These are phyloP conservation scores for Monochamus saltuarius DNA, from an alignment of 1,140 invertebrate genomes.

Conservation along the genomic window DNA sequence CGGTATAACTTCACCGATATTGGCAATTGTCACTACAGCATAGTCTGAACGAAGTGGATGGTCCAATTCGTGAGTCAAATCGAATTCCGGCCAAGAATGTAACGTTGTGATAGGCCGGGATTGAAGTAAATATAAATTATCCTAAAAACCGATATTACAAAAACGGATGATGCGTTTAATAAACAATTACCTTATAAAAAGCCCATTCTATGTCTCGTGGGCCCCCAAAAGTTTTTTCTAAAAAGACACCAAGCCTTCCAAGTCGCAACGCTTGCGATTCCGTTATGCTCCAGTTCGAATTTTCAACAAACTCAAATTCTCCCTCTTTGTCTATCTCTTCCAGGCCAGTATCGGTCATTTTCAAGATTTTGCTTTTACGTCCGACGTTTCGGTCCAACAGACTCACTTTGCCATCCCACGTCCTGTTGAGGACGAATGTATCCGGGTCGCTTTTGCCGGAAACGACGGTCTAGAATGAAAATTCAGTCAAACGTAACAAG, in stretches of 20 bases:
- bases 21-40: constrained; percentile 58
- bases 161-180: not conserved
- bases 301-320: constrained; percentile 18
- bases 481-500: not conserved
- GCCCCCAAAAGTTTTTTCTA: constrained; percentile 66
- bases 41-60: constrained; percentile 58
- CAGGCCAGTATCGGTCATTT: constrained; percentile 48
- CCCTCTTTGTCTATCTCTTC: constrained; percentile 49
- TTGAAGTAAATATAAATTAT: constrained; percentile 66
- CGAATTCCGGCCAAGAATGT: constrained; percentile 69
- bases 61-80: constrained; percentile 73
- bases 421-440: constrained; percentile 62
- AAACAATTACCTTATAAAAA: constrained; percentile 53
- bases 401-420: constrained; percentile 52
- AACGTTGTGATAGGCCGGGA: constrained; percentile 71
- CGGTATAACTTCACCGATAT: constrained; percentile 63
- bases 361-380: constrained; percentile 59
- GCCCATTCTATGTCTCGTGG: constrained; percentile 79
- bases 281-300: constrained; percentile 54
- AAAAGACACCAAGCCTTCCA: constrained; percentile 57
- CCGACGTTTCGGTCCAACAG: constrained; percentile 58
- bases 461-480: constrained; percentile 67
- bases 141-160: constrained; percentile 42
- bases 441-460: constrained; percentile 75
- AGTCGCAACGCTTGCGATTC: constrained; percentile 56